Percentiles rank a stretch among this genome's conserved stretches.
Evolutionary conservation across 2,113 vertebrate species (phyloP).

Genomic region (Crypturellus undulatus): DNA sequence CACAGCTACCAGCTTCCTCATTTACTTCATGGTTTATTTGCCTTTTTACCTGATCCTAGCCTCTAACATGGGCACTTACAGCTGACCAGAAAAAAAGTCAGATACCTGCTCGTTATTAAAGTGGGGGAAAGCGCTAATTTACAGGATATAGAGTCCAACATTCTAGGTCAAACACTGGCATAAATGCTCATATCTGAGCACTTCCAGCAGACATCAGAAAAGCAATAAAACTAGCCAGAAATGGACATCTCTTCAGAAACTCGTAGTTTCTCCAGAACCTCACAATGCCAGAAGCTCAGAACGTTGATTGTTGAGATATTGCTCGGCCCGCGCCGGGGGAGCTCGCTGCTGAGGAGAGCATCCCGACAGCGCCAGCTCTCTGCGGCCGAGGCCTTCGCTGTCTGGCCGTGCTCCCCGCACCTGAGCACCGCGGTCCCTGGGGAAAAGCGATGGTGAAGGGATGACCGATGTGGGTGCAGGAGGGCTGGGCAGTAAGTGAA

Average conservation of each 20-base stretch:
- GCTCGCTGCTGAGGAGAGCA: not conserved
- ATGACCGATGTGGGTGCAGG: not conserved
- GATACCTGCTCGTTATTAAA: not conserved
- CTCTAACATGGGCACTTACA: not conserved
- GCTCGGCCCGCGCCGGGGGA: not conserved
- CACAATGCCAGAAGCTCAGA: not conserved
- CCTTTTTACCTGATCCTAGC: not conserved
- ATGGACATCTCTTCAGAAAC: not conserved
- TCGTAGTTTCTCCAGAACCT: not conserved
- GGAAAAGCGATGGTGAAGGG: not conserved
- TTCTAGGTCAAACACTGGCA: not conserved
- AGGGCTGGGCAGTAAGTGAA: not conserved
- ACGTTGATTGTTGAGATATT: accelerated
- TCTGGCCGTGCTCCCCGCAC: accelerated
- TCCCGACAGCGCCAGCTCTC: not conserved
- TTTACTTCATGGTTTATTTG: not conserved
- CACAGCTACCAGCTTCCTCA: not conserved
- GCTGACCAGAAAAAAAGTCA: not conserved
- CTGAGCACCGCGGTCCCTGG: accelerated
- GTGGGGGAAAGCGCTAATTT: not conserved
- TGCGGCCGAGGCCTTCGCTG: not conserved
- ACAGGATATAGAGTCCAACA: not conserved
- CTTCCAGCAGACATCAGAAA: not conserved
- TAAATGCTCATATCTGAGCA: not conserved
- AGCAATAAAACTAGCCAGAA: not conserved